Percentiles rank a stretch among this genome's conserved stretches.
Evolutionary conservation across 2,113 vertebrate genomes (phyloP).

Genomic region (Cyprinodon variegatus): DNA sequence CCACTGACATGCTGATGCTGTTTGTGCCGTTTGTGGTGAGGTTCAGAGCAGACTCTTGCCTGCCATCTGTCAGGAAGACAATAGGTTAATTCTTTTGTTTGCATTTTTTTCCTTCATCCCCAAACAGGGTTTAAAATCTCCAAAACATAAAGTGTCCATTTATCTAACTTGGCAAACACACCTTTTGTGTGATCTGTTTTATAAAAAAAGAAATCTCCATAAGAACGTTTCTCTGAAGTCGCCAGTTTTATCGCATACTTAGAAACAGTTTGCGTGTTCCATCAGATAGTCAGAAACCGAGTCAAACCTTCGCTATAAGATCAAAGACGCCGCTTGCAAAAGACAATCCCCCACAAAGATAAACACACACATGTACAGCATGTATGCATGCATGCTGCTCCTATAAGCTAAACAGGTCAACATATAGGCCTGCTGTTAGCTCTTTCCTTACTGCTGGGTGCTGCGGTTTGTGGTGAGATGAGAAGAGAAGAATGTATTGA

Average conservation of each 20-base stretch:
- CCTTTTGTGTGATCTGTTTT: conserved; percentile 1
- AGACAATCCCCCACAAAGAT: conserved; percentile 41
- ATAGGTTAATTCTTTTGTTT: background rate
- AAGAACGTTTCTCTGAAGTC: conserved; percentile 42
- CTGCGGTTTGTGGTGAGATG: conserved; percentile 58
- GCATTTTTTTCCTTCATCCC: background rate
- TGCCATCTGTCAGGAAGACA: conserved; percentile 76
- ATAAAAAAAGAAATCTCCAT: background rate
- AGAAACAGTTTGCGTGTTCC: conserved; percentile 36
- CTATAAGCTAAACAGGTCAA: conserved; percentile 47
- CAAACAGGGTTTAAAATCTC: background rate
- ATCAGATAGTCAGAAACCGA: conserved; percentile 47
- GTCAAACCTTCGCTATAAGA: conserved; percentile 35
- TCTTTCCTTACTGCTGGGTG: conserved; percentile 35
- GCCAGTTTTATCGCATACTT: conserved; percentile 29
- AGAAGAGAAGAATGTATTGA: conserved; percentile 36
- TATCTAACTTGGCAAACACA: background rate
- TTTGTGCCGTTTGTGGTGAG: conserved; percentile 84
- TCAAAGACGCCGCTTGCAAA: conserved; percentile 34
- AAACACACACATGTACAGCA: conserved; percentile 21
- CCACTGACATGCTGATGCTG: conserved; percentile 97
- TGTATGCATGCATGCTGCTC: conserved; percentile 13
- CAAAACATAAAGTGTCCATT: background rate
- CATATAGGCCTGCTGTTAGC: conserved; percentile 32
- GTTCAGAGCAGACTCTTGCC: conserved; percentile 83